A percentile compares a stretch with the other conserved stretches of the same genome.
phyloP scores from a whole-genome alignment of 2,113 vertebrate genomes.

The Heterotilapia buettikoferi region DNA sequence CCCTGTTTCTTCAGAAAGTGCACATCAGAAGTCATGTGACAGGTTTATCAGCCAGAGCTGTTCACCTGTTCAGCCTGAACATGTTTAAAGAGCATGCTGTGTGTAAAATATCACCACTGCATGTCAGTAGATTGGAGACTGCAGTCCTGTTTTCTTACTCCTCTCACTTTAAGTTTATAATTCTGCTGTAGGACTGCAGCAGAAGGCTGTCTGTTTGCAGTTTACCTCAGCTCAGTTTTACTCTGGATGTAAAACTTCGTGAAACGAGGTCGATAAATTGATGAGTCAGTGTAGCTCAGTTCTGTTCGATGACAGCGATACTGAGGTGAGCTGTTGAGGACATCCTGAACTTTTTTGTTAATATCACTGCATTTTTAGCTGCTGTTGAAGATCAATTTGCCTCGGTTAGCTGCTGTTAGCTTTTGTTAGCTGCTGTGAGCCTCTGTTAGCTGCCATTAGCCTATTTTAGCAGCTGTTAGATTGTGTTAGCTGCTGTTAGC shows the following conservation, averaged over 20 bases:
- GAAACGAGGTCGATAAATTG: background rate
- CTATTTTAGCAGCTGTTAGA: accelerated
- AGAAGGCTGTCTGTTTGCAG: background rate
- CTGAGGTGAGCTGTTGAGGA: background rate
- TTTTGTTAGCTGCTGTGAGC: background rate
- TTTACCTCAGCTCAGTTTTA: background rate
- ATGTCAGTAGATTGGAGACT: background rate
- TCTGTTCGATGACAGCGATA: background rate
- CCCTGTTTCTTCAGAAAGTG: background rate
- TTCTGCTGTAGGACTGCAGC: background rate
- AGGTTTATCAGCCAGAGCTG: background rate
- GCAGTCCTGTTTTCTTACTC: background rate
- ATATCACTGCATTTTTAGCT: background rate
- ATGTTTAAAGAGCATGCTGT: background rate
- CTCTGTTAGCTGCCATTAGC: background rate
- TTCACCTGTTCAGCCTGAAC: background rate
- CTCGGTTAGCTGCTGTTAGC: background rate
- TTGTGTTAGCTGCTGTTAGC: background rate
- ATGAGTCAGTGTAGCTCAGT: background rate
- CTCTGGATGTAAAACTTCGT: background rate
- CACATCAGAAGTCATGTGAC: background rate
- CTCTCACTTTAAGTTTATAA: background rate
- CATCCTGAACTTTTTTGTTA: background rate
- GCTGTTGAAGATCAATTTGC: background rate
- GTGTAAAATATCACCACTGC: background rate